Conservation (phyloP, 1,140 invertebrate genomes). For the Elymnias hypermnestra region DNA sequence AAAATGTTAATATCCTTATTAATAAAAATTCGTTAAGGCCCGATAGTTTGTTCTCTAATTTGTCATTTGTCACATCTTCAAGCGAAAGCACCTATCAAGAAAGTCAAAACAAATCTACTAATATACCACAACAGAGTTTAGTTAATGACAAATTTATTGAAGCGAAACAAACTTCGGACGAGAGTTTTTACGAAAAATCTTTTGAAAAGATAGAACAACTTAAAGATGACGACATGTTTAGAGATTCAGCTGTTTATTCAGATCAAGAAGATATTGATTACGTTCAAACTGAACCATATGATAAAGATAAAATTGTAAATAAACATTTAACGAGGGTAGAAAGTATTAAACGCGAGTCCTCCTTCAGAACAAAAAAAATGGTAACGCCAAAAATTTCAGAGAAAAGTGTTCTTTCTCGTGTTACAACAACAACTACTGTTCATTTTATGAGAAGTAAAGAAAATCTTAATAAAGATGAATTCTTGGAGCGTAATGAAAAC, state of each 20-base stretch:
- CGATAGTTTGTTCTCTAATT: conserved; percentile 74
- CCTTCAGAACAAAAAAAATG: conserved; percentile 40
- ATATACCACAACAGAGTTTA: conserved; percentile 11
- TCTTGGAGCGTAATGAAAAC: no score
- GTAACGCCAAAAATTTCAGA: conserved; percentile 34
- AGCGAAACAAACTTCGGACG: conserved; percentile 63
- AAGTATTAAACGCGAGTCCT: conserved; percentile 44
- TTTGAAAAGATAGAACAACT: conserved; percentile 84
- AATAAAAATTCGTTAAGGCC: conserved; percentile 75
- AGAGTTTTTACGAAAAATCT: conserved; percentile 85
- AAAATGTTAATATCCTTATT: conserved; percentile 69
- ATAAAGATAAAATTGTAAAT: conserved; percentile 27
- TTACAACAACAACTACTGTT: conserved; percentile 32
- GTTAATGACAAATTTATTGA: conserved; percentile 25
- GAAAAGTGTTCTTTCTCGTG: conserved; percentile 29
- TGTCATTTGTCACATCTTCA: conserved; percentile 79
- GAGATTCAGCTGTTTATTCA: conserved; percentile 91
- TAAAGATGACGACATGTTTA: conserved; percentile 81
- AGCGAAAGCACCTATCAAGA: conserved; percentile 74
- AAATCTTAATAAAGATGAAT: conserved; percentile 13
- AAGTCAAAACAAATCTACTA: conserved; percentile 32
- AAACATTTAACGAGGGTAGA: conserved; percentile 47
- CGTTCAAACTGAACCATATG: conserved; percentile 24
- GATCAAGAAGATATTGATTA: conserved; percentile 76
- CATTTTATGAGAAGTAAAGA: conserved; percentile 28